phyloP scores from a whole-genome alignment of 2,113 vertebrate species.

The Brachypteracias leptosomus region DNA sequence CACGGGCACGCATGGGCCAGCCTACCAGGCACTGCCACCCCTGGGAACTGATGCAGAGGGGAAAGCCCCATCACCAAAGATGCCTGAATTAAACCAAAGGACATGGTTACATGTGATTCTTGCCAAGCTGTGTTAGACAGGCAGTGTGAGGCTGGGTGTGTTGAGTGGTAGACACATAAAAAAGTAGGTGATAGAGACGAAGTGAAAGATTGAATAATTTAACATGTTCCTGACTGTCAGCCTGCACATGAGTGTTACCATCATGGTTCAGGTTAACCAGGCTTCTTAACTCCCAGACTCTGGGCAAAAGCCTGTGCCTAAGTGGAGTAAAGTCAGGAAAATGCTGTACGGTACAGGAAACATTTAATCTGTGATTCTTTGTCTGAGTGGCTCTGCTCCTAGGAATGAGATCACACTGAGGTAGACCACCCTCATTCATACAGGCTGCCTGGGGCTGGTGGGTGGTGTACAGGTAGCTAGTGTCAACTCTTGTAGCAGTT shows the following conservation, averaged over 20 bases:
- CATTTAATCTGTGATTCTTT: background rate
- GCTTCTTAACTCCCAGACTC: background rate
- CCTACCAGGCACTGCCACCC: background rate
- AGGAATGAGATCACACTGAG: background rate
- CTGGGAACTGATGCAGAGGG: background rate
- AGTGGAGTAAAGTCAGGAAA: background rate
- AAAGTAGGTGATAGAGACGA: background rate
- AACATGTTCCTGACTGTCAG: background rate
- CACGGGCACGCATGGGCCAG: rapidly evolving
- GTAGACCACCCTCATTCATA: background rate
- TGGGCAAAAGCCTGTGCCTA: background rate
- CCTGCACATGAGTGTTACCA: background rate
- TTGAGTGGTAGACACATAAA: background rate
- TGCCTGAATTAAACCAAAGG: background rate
- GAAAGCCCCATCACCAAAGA: background rate
- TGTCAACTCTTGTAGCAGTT: background rate
- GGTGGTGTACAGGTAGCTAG: background rate
- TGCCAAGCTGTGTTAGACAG: background rate
- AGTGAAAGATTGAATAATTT: background rate
- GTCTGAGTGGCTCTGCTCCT: background rate
- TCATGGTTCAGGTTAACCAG: background rate
- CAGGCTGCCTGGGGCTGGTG: background rate
- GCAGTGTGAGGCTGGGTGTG: background rate
- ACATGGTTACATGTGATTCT: background rate
- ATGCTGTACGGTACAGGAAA: background rate